Evolutionary conservation across 2,113 vertebrate genomes (phyloP), one percentile per base, ranked within the genome.

Genomic region (Rhombomys opimus): DNA sequence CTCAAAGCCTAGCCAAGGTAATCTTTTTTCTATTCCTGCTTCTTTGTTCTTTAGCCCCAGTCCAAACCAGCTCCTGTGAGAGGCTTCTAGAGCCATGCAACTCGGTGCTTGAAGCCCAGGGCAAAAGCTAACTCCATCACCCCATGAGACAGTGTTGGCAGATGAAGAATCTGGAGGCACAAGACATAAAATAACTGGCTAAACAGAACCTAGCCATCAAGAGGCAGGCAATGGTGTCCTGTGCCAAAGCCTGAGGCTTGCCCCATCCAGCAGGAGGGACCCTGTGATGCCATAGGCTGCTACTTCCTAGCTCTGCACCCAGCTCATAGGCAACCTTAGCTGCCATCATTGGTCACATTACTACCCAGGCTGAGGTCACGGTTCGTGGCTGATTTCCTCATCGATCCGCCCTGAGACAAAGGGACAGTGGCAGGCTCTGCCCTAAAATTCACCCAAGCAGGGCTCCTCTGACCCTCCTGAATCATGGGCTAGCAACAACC

Each of bases 401-500:
- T 9, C 32, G 8, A 23, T 46, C 46, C 46, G 3, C 14, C 10
- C 14, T 30, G 6, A 5, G 46, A 52, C 30, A 18, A 57, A 12
- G 50, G n/a, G 46, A 54, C 35, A 38, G 22, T 38, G 7, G 30
- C 57, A 76, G 17, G 82, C 96, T 97, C 80, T 46, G 46, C 46
- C 46, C 46, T 46, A 46, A 46, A 46, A 46, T 46, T 46, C 46
- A 46, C 46, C 46, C 46, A 46, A 46, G 46, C 46, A 46, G 46
- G 46, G 46, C 46, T 46, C 84, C 88, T 97, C 89, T 38, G 90
- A 94, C 90, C 54, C 87, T 22, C 50, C 15, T 76, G 86, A 92
- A 85, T 65, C 50, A 59, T 32, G 38, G 59, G 78, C 27, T 20
- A 59, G 76, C 15, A 0, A 50, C 78, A 13, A 15, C 38, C 27